phyloP scores from a whole-genome alignment of 2,888 invertebrate species.

The Drosophila fungiperda region DNA sequence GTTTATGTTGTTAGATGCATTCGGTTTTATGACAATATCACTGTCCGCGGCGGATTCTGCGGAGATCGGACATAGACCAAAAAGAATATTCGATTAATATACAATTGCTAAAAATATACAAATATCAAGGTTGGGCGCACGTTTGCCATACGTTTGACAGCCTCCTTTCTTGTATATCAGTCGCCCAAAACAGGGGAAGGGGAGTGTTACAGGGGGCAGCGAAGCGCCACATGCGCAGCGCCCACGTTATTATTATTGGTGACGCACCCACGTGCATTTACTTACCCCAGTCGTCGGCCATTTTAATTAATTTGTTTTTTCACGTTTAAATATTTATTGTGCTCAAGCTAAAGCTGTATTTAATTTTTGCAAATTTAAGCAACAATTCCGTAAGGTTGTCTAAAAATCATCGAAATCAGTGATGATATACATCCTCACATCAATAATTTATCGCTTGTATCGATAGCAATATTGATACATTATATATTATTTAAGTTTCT shows the following conservation, averaged over 20 bases:
- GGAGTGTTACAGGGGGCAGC: conserved; percentile 10
- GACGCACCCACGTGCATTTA: conserved; percentile 83
- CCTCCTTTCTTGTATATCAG: conserved; percentile 24
- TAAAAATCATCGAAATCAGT: conserved; percentile 52
- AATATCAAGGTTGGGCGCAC: conserved; percentile 48
- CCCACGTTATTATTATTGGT: conserved; percentile 51
- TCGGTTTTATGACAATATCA: conserved; percentile 90
- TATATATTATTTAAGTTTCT: background rate
- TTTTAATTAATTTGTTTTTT: conserved; percentile 69
- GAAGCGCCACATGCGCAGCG: conserved; percentile 68
- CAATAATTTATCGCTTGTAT: conserved; percentile 21
- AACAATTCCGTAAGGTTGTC: conserved; percentile 48
- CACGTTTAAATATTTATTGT: conserved; percentile 35
- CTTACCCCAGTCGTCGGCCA: conserved; percentile 91
- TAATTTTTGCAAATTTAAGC: conserved; percentile 45
- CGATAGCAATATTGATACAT: conserved; percentile 7
- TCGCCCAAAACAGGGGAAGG: background rate
- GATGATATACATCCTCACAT: conserved; percentile 15
- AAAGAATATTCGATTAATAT: conserved; percentile 36
- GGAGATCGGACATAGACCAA: conserved; percentile 3
- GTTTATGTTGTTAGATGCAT: conserved; percentile 87
- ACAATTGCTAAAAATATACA: conserved; percentile 46
- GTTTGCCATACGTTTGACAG: conserved; percentile 35
- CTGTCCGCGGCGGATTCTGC: conserved; percentile 84
- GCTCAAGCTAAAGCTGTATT: conserved; percentile 18